Percentiles rank a stretch among this genome's conserved stretches.
These are phyloP conservation scores for Oryzias curvinotus DNA, from an alignment of 2,113 vertebrate species.

Conservation along the genomic window DNA sequence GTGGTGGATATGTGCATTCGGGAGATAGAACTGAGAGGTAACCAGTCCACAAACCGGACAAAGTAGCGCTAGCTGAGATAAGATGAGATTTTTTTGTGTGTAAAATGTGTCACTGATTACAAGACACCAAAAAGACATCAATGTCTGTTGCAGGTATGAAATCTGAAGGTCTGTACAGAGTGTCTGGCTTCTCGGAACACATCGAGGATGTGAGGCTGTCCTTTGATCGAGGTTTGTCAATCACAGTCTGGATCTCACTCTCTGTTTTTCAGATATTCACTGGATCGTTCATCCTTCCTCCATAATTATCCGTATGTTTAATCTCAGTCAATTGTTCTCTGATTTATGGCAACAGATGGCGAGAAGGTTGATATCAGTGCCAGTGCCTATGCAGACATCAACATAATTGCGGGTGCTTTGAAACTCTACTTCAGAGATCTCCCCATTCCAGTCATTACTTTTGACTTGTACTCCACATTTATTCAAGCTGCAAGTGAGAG, in stretches of 20 bases:
- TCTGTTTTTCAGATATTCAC: not conserved
- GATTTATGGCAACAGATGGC: slow-evolving; percentile 83
- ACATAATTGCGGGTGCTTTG: slow-evolving; percentile 93
- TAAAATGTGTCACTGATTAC: not conserved
- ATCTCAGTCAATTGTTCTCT: slow-evolving; percentile 14
- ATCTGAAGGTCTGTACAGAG: slow-evolving; percentile 95
- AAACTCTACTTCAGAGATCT: slow-evolving; percentile 97
- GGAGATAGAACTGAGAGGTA: slow-evolving; percentile 96
- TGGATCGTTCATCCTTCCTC: slow-evolving; percentile 1
- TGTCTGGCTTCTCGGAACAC: slow-evolving; percentile 96
- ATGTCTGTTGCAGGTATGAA: slow-evolving; percentile 82
- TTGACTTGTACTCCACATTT: slow-evolving; percentile 93
- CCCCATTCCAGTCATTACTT: slow-evolving; percentile 95
- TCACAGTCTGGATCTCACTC: not conserved
- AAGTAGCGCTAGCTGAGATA: not conserved
- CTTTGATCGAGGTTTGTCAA: slow-evolving; percentile 91
- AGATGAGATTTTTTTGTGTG: too few species aligned
- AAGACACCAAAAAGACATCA: not conserved
- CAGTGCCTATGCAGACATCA: slow-evolving; percentile 90
- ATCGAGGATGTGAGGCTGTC: slow-evolving; percentile 94
- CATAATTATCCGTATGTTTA: not conserved
- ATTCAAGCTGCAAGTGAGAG: slow-evolving; percentile 95
- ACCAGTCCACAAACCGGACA: not conserved
- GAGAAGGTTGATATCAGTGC: slow-evolving; percentile 95
- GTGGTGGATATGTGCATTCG: slow-evolving; percentile 96